Evolutionary conservation across 2,888 invertebrate genomes (phyloP).

Genomic region (Lysandra bellargus): DNA sequence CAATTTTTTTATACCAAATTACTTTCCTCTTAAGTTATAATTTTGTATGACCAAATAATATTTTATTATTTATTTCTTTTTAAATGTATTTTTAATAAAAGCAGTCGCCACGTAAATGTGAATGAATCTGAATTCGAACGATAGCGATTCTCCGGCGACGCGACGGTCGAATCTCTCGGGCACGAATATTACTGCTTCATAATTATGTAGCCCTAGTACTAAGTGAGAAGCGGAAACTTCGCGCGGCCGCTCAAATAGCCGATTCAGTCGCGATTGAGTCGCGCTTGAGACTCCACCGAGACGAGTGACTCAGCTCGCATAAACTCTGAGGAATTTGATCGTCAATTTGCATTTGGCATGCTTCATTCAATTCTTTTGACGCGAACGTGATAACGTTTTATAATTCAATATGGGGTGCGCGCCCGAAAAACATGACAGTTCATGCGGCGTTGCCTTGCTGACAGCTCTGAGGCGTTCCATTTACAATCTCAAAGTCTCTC

Average conservation of each 20-base stretch:
- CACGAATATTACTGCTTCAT: background rate
- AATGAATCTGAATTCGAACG: background rate
- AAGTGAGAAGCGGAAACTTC: background rate
- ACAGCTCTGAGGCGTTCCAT: too few species aligned
- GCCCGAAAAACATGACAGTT: too few species aligned
- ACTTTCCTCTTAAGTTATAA: background rate
- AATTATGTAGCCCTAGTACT: background rate
- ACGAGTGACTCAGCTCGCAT: constrained; percentile 2
- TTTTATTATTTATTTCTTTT: background rate
- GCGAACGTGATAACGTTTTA: too few species aligned
- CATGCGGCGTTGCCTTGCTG: too few species aligned
- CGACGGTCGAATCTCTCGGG: background rate
- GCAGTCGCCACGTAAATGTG: background rate
- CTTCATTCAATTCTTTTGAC: too few species aligned
- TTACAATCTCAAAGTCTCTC: too few species aligned
- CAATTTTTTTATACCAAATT: background rate
- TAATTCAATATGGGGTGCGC: too few species aligned
- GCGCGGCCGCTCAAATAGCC: background rate
- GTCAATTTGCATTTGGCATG: too few species aligned
- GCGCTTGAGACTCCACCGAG: constrained; percentile 3
- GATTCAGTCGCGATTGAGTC: background rate
- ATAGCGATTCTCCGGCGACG: background rate
- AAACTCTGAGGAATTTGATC: background rate
- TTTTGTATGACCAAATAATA: background rate
- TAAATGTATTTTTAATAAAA: background rate